Evolutionary conservation across 2,113 vertebrate species (phyloP).

Genomic region (Semicossyphus pulcher): DNA sequence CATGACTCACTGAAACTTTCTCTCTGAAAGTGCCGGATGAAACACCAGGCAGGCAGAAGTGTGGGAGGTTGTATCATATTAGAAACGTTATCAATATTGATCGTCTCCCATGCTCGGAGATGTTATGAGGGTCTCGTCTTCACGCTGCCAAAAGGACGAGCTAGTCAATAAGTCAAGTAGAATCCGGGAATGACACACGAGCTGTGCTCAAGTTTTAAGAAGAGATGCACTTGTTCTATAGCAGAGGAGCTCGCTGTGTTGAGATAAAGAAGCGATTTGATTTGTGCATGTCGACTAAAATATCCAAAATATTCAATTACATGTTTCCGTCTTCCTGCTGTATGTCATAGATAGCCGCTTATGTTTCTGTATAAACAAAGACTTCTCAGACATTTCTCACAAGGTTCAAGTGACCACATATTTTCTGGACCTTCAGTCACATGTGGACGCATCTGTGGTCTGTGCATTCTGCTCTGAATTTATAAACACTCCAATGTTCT

Average conservation of each 20-base stretch:
- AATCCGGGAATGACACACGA: slow-evolving; percentile 1
- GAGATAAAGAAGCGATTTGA: not conserved
- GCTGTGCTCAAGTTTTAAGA: not conserved
- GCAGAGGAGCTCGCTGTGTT: not conserved
- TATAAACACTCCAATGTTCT: slow-evolving; percentile 54
- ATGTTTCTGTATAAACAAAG: not conserved
- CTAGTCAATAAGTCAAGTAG: slow-evolving; percentile 9
- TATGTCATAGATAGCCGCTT: not conserved
- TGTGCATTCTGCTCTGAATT: slow-evolving; percentile 9
- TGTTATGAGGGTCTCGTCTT: slow-evolving; percentile 42
- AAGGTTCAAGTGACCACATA: not conserved
- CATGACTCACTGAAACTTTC: slow-evolving; percentile 57
- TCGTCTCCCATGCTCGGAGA: slow-evolving; percentile 28
- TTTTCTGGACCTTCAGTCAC: slow-evolving; percentile 9
- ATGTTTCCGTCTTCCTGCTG: too few species aligned
- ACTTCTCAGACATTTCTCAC: not conserved
- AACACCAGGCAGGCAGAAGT: slow-evolving; percentile 37
- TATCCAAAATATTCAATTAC: too few species aligned
- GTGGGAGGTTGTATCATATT: slow-evolving; percentile 44
- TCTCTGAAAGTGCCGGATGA: slow-evolving; percentile 40
- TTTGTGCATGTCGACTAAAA: too few species aligned
- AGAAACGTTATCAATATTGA: slow-evolving; percentile 60
- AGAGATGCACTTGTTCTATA: not conserved
- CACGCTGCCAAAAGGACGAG: slow-evolving; percentile 26
- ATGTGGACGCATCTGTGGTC: not conserved